Evolutionary conservation across 2,113 vertebrate species (phyloP).

Genomic region (Siphamia tubifer): DNA sequence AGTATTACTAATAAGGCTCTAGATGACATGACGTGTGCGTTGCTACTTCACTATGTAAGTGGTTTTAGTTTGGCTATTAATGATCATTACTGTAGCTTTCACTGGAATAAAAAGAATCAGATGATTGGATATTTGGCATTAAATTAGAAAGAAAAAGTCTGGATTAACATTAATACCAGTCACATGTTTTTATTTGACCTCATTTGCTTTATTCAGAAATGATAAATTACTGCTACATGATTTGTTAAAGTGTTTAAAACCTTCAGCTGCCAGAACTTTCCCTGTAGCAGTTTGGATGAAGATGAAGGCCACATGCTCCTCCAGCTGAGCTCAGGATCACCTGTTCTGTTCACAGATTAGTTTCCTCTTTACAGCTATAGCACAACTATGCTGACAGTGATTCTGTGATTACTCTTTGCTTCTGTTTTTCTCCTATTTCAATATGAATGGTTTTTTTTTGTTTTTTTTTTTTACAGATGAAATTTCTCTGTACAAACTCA

Average conservation of each 20-base stretch:
- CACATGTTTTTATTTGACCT: conserved; percentile 13
- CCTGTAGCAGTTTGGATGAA: conserved; percentile 1
- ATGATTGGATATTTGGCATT: background rate
- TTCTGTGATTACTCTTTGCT: conserved; percentile 10
- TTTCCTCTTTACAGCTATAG: conserved; percentile 23
- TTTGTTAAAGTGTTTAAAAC: conserved; percentile 16
- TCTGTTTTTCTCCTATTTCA: no score
- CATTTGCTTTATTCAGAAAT: conserved; percentile 31
- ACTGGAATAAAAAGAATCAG: background rate
- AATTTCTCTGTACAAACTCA: no score
- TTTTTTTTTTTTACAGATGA: background rate
- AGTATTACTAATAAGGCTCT: background rate
- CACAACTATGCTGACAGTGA: background rate
- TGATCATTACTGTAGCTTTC: no score
- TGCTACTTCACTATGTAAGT: background rate
- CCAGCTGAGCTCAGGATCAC: conserved; percentile 15
- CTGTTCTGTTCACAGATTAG: conserved; percentile 2
- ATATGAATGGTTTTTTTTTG: no score
- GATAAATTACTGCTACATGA: conserved; percentile 17
- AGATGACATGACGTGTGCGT: background rate
- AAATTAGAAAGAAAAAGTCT: background rate
- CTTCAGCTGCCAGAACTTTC: conserved; percentile 1
- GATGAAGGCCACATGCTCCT: conserved; percentile 27
- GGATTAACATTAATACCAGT: background rate
- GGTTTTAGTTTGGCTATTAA: background rate